Evolutionary conservation across 1,140 invertebrate genomes (phyloP), one percentile per base, ranked within the genome.

Genomic region (Drosophila sulfurigaster): DNA sequence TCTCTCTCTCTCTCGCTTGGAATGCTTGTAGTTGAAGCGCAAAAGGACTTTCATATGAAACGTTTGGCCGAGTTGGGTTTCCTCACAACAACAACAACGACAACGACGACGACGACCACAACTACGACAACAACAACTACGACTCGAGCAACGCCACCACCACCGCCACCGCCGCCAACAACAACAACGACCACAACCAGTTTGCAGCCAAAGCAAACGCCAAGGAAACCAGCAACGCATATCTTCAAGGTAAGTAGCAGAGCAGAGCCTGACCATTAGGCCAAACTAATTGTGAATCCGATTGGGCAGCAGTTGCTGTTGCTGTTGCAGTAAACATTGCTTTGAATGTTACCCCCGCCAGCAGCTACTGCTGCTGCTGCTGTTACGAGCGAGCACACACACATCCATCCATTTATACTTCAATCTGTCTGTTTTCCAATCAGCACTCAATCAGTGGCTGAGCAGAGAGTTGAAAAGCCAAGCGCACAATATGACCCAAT

Each of bases 11-110:
- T 16, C 16, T 16, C 16, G 32, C 16, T 57, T 52, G 1, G 62
- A 3, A 5, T 32, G 11, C 20, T 56, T 71, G n/a, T 93, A 98
- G 97, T 97, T 76, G 97, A 98, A 92, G 96, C 97, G 5, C 97
- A 98, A 92, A 96, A 96, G 92, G 96, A 97, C 92, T 98, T 96
- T 93, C 97, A 98, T 92, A 95, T 96, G 88, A 95, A 95, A 78
- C 95, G 93, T 73, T 89, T 93, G 56, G 92, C 93, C 3, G 93
- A 94, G 79, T 83, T 92, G 82, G 91, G 93, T 60, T 93, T 93
- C 81, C 87, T 93, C 41, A 93, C 91, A 41, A 94, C 93, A 25
- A 94, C 93, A 25, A 93, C 93, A 28, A 93, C 93, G 32, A 92
- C 93, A 38, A 93, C 92, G 0, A 93, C 92, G 13, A 92, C 92